A percentile compares a stretch with the other conserved stretches of the same genome.
phyloP scores from a whole-genome alignment of 2,797 vertebrate species.

The Eulemur coronatus region DNA sequence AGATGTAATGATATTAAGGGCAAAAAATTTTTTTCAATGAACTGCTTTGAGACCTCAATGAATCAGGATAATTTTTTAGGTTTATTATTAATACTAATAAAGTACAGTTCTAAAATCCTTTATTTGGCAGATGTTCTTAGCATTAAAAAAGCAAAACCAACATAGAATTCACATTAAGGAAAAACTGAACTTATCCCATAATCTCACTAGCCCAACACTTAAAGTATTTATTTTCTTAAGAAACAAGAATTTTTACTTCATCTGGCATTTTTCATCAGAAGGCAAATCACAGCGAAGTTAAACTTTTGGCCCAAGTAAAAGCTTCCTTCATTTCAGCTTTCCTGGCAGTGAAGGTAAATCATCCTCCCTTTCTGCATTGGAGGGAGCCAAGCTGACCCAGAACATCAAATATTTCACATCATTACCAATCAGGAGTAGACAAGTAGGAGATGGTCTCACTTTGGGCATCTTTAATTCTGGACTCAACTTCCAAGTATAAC shows the following conservation, averaged over 20 bases:
- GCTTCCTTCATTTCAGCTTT: slow-evolving; percentile 18
- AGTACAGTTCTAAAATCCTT: neutral
- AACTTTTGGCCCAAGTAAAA: neutral
- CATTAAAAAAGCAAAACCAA: neutral
- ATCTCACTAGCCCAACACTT: neutral
- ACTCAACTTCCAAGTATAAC: neutral
- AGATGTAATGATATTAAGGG: neutral
- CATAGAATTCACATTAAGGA: neutral
- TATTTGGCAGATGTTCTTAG: neutral
- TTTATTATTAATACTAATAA: neutral
- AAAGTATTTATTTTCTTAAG: neutral
- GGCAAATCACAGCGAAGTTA: neutral
- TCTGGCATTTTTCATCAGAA: slow-evolving; percentile 12
- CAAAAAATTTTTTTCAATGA: neutral
- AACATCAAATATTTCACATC: neutral
- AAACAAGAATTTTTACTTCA: neutral
- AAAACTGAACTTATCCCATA: neutral
- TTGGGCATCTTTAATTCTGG: neutral
- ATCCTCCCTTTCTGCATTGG: neutral
- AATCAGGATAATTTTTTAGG: neutral
- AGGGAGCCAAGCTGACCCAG: neutral
- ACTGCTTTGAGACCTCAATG: neutral
- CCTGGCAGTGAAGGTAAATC: neutral
- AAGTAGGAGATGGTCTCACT: neutral
- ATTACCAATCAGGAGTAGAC: neutral